A percentile compares a stretch with the other conserved stretches of the same genome.
Conservation (phyloP, 2,113 vertebrate genomes). For the Trinectes maculatus region DNA sequence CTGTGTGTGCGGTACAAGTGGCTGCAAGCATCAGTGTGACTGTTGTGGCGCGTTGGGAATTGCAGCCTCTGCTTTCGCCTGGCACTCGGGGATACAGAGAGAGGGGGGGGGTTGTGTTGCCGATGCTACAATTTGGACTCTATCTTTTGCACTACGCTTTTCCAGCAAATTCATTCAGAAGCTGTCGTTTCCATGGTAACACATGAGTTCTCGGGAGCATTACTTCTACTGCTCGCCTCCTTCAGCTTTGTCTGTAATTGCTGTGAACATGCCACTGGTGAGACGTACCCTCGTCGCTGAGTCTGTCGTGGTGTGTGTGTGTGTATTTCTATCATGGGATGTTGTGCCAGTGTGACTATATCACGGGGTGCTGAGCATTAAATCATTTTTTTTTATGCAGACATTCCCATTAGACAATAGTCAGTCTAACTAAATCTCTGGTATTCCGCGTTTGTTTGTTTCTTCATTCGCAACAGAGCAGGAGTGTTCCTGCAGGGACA, state of each 20-base stretch:
- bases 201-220: conserved; percentile 73
- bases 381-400: conserved; percentile 29
- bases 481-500: conserved; percentile 3
- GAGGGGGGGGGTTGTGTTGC: conserved; percentile 54
- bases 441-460: conserved; percentile 18
- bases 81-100: conserved; percentile 48
- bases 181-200: conserved; percentile 79
- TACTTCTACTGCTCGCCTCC: conserved; percentile 69
- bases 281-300: conserved; percentile 46
- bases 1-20: not conserved
- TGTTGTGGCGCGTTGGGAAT: conserved; percentile 50
- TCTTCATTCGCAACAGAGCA: not conserved
- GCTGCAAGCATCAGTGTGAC: conserved; percentile 23
- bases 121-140: conserved; percentile 73
- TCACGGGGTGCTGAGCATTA: conserved; percentile 31
- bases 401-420: conserved; percentile 32
- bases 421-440: conserved; percentile 24
- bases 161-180: conserved; percentile 79
- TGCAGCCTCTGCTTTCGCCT: conserved; percentile 51
- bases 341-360: conserved; percentile 35
- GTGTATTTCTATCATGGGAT: conserved; percentile 34
- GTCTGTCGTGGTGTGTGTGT: conserved; percentile 18
- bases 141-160: conserved; percentile 69
- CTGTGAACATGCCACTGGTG: conserved; percentile 68
- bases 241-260: conserved; percentile 77